Conservation (phyloP, 2,888 invertebrate genomes). For the Xiphydria camelus region DNA sequence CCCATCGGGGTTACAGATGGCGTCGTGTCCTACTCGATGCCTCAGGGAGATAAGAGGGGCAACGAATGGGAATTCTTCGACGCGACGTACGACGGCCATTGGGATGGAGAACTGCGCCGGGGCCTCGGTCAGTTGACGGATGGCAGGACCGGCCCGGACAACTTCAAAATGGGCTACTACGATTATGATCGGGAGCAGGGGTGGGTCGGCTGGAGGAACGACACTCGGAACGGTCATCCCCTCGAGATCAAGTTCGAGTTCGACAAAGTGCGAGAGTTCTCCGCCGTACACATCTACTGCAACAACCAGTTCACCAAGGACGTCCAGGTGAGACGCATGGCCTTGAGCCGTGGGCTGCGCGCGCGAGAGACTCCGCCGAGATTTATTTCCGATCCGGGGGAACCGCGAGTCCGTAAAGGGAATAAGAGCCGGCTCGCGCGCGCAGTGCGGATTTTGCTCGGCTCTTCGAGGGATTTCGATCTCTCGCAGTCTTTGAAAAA, state of each 20-base stretch:
- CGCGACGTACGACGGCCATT: conserved; percentile 81
- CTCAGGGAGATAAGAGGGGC: conserved; percentile 83
- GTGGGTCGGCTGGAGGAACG: conserved; percentile 91
- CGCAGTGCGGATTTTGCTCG: too few species aligned
- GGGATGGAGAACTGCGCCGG: conserved; percentile 73
- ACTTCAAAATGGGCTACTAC: conserved; percentile 69
- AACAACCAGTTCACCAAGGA: conserved; percentile 85
- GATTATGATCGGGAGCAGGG: conserved; percentile 63
- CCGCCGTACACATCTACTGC: conserved; percentile 76
- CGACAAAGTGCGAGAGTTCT: conserved; percentile 84
- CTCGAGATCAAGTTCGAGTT: conserved; percentile 79
- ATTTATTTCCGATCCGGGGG: too few species aligned
- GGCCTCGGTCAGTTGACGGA: conserved; percentile 86
- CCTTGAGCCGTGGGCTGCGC: conserved; percentile 14
- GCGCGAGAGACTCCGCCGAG: conserved; percentile 22
- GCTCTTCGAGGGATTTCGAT: too few species aligned
- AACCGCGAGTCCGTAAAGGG: background rate
- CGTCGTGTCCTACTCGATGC: conserved; percentile 83
- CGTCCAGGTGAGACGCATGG: conserved; percentile 71
- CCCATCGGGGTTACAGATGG: conserved; percentile 62
- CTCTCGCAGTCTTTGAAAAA: too few species aligned
- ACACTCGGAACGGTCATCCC: conserved; percentile 65
- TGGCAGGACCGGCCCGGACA: conserved; percentile 76
- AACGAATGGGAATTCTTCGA: conserved; percentile 79
- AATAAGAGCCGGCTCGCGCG: too few species aligned